A percentile compares a stretch with the other conserved stretches of the same genome.
phyloP scores from a whole-genome alignment of 2,113 vertebrate species.

The Casuarius casuarius region DNA sequence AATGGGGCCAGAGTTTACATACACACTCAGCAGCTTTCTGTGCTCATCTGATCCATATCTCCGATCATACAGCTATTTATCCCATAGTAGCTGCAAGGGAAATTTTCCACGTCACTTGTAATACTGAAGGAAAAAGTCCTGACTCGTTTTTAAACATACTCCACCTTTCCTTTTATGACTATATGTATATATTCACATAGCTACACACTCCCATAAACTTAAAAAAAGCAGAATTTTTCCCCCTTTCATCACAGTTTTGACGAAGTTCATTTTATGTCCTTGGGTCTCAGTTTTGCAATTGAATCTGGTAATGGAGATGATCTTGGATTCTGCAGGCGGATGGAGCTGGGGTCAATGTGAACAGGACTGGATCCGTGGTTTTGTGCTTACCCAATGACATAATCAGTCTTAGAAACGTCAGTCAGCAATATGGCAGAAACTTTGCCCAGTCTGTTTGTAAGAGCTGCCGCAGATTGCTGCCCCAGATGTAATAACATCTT shows the following conservation, averaged over 20 bases:
- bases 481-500: not conserved
- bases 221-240: not conserved
- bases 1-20: not conserved
- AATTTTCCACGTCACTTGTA: slow-evolving; percentile 15
- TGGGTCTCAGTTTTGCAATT: not conserved
- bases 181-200: not conserved
- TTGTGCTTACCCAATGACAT: not conserved
- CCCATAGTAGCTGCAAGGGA: not conserved
- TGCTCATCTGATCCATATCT: slow-evolving; percentile 28
- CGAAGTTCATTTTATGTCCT: not conserved
- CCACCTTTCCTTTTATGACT: slow-evolving; percentile 5
- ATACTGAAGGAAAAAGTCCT: slow-evolving; percentile 11
- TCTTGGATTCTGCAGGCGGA: not conserved
- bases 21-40: not conserved
- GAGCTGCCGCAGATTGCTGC: not conserved
- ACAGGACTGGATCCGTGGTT: not conserved
- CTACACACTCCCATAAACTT: not conserved
- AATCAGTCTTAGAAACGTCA: not conserved
- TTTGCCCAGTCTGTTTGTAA: not conserved
- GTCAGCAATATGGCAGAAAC: rapidly evolving
- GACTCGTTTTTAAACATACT: not conserved
- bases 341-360: not conserved
- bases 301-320: not conserved
- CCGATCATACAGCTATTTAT: not conserved
- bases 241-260: not conserved